Evolutionary conservation across 2,113 vertebrate species (phyloP).

Genomic region (Paralichthys olivaceus): DNA sequence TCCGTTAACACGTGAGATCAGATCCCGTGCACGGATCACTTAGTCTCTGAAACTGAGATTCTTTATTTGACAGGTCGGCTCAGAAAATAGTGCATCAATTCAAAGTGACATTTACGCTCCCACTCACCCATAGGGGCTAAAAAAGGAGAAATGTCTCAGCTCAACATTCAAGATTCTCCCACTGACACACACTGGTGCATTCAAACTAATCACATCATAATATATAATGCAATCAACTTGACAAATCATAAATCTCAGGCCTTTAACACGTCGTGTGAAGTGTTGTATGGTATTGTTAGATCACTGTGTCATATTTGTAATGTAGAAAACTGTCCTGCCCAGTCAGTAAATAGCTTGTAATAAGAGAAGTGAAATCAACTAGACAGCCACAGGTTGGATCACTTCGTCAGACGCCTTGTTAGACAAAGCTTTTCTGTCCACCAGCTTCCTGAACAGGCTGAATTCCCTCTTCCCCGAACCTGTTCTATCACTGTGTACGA

Average conservation of each 20-base stretch:
- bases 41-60: conserved; percentile 45
- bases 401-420: conserved; percentile 50
- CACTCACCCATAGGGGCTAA: conserved; percentile 40
- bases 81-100: conserved; percentile 68
- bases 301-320: conserved; percentile 11
- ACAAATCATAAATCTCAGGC: not conserved
- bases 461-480: conserved; percentile 42
- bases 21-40: conserved; percentile 51
- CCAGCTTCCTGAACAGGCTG: conserved; percentile 56
- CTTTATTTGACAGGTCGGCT: conserved; percentile 71
- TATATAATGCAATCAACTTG: not conserved
- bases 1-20: conserved; percentile 33
- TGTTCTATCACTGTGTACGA: conserved; percentile 38
- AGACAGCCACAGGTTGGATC: conserved; percentile 48
- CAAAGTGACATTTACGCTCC: conserved; percentile 71
- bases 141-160: conserved; percentile 14
- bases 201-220: not conserved
- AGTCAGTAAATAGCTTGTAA: conserved; percentile 39
- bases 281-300: not conserved
- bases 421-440: conserved; percentile 56
- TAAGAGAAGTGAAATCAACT: conserved; percentile 28
- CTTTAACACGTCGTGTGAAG: not conserved
- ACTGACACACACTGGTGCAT: not conserved
- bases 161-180: conserved; percentile 5
- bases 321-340: conserved; percentile 3